These are phyloP conservation scores for Dromas ardeola DNA, from an alignment of 2,113 vertebrate species.

Conservation along the genomic window DNA sequence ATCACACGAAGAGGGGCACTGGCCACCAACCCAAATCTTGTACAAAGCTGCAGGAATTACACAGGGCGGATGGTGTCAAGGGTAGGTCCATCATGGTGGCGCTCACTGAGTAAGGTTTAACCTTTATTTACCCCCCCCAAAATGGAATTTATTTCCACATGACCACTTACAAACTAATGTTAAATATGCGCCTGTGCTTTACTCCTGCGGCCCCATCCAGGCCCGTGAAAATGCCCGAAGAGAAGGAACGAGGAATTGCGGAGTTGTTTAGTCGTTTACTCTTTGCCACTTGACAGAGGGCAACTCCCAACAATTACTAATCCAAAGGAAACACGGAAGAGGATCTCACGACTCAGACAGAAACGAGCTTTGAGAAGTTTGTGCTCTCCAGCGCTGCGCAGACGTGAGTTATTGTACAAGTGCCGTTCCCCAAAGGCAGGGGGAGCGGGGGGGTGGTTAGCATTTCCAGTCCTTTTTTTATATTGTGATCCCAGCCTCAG, in stretches of 20 bases:
- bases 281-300: slow-evolving; percentile 43
- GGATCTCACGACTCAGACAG: not conserved
- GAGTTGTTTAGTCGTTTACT: slow-evolving; percentile 52
- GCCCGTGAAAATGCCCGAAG: not conserved
- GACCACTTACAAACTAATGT: not conserved
- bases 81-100: not conserved
- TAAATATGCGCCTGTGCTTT: not conserved
- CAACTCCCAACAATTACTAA: slow-evolving; percentile 38
- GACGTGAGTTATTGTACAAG: not conserved
- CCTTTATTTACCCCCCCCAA: not conserved
- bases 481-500: not conserved
- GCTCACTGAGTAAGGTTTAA: not conserved
- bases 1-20: not conserved
- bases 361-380: not conserved
- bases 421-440: not conserved
- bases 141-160: not conserved
- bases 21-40: not conserved
- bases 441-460: not conserved
- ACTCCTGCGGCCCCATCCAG: not conserved
- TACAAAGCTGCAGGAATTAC: not conserved
- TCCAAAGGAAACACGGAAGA: slow-evolving; percentile 12
- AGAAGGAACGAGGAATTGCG: not conserved
- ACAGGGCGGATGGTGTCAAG: not conserved
- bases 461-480: not conserved
- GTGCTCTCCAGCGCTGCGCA: not conserved